These are phyloP conservation scores for Haemorhous mexicanus DNA, from an alignment of 2,113 vertebrate genomes.

Conservation along the genomic window DNA sequence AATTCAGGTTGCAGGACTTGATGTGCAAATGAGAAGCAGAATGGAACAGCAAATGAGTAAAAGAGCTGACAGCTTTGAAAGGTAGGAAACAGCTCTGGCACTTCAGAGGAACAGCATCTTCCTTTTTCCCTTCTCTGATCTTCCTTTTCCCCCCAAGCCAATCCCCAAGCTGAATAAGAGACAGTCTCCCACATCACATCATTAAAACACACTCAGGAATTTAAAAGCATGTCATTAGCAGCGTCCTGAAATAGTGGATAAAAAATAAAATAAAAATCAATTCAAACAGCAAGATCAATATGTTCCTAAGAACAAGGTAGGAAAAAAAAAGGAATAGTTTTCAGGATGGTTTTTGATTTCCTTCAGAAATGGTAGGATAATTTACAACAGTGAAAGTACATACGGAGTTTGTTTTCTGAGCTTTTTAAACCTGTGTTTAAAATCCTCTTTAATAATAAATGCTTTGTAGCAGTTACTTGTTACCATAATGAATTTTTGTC, in stretches of 20 bases:
- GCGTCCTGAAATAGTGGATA: conserved; percentile 2
- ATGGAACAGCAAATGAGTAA: neutral
- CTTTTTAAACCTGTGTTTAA: neutral
- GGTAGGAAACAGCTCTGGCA: neutral
- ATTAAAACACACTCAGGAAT: neutral
- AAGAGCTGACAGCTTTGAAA: neutral
- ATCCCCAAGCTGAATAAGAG: neutral
- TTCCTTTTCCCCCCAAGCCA: neutral
- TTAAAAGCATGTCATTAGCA: neutral
- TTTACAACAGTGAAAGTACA: neutral
- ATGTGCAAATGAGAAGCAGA: neutral
- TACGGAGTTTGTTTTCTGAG: neutral
- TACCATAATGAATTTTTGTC: neutral
- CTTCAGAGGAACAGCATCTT: neutral
- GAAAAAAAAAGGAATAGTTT: neutral
- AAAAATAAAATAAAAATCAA: conserved; percentile 6
- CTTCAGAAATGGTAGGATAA: neutral
- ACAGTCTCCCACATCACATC: neutral
- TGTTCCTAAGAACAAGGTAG: neutral
- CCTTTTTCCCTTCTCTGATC: neutral
- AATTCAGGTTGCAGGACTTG: neutral
- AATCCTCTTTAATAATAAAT: neutral
- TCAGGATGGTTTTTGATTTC: neutral
- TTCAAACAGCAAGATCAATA: neutral
- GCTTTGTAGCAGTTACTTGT: neutral